Conservation (phyloP, 2,888 invertebrate genomes). For the Odontothrips loti region DNA sequence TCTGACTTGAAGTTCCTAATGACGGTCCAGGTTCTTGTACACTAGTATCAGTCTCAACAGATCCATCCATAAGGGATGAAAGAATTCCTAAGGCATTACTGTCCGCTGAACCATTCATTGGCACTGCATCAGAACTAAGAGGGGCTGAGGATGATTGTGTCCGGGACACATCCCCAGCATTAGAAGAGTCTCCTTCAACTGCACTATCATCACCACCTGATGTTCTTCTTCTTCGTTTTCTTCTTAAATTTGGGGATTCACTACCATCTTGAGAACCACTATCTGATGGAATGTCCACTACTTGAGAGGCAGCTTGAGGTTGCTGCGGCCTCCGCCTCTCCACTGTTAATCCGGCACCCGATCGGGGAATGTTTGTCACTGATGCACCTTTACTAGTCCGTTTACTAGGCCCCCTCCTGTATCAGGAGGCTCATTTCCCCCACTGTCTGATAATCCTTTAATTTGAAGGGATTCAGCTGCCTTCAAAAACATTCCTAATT, state of each 20-base stretch:
- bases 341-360: background rate
- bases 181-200: constrained; percentile 1
- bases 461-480: constrained; percentile 88
- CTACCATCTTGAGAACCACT: constrained; percentile 19
- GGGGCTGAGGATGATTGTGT: background rate
- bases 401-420: background rate
- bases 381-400: constrained; percentile 15
- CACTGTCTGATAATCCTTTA: constrained; percentile 81
- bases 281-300: constrained; percentile 20
- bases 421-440: constrained; percentile 33
- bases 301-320: constrained; percentile 1
- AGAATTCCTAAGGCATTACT: constrained; percentile 26
- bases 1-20: constrained; percentile 21
- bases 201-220: constrained; percentile 13
- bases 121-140: background rate
- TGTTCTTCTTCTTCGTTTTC: constrained; percentile 19
- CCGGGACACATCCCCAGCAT: background rate
- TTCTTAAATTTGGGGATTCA: constrained; percentile 16
- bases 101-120: constrained; percentile 17
- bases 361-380: background rate
- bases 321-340: constrained; percentile 14
- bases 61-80: constrained; percentile 24
- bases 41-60: constrained; percentile 24
- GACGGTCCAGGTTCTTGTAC: constrained; percentile 24
- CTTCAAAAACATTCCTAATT: constrained; percentile 78